These are phyloP conservation scores for Amphipoea lucens DNA, from an alignment of 2,888 invertebrate species.

Conservation along the genomic window DNA sequence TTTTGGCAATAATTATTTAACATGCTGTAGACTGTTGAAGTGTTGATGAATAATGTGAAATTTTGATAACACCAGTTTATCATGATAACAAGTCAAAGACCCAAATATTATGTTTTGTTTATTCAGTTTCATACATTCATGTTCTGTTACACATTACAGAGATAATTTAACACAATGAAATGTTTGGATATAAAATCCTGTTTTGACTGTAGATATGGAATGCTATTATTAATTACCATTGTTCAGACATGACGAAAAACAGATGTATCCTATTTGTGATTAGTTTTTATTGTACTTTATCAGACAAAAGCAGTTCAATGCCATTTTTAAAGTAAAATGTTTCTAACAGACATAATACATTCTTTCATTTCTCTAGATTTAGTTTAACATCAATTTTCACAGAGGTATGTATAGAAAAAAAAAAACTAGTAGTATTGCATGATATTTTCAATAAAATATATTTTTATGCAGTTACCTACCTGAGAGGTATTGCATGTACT, in stretches of 20 bases:
- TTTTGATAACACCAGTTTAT: conserved; percentile 25
- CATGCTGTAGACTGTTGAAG: neutral
- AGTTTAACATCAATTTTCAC: conserved; percentile 14
- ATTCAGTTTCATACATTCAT: conserved; percentile 78
- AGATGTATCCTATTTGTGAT: conserved; percentile 29
- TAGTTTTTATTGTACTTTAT: conserved; percentile 37
- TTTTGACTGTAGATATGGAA: conserved; percentile 47
- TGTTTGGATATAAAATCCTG: conserved; percentile 43
- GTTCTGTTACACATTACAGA: conserved; percentile 43
- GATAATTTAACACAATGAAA: conserved; percentile 40
- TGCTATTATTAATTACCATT: conserved; percentile 39
- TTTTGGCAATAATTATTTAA: conserved; percentile 1
- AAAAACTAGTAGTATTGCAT: conserved; percentile 22
- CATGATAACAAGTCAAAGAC: conserved; percentile 41
- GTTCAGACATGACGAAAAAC: conserved; percentile 17
- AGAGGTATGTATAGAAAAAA: conserved; percentile 19
- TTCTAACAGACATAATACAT: conserved; percentile 18
- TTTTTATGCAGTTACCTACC: conserved; percentile 8
- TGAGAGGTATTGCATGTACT: conserved; percentile 21
- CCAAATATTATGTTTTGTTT: conserved; percentile 47
- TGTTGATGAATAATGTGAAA: conserved; percentile 14
- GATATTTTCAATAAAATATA: conserved; percentile 40
- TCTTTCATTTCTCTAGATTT: conserved; percentile 38
- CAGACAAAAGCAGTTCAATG: conserved; percentile 35
- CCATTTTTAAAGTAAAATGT: conserved; percentile 43